Percentiles rank a stretch among this genome's conserved stretches.
phyloP scores from a whole-genome alignment of 2,888 invertebrate species.

The Carabus problematicus region DNA sequence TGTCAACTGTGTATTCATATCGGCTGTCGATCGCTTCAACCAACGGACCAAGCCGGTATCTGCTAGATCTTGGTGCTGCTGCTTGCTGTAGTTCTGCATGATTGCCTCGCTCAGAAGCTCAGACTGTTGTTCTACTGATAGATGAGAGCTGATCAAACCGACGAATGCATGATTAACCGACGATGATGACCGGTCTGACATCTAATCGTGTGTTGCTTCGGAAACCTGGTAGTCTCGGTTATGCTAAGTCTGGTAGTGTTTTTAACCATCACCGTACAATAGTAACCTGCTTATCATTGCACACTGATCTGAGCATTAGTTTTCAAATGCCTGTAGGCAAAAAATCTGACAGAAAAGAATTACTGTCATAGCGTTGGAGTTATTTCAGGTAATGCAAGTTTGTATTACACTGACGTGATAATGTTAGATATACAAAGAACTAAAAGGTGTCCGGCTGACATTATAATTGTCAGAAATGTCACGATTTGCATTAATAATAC shows the following conservation, averaged over 20 bases:
- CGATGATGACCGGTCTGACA: too few relatives aligned
- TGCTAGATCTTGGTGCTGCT: conserved; percentile 15
- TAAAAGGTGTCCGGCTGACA: neutral
- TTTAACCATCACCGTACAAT: too few relatives aligned
- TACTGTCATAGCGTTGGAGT: neutral
- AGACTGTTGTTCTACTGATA: too few relatives aligned
- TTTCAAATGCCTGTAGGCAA: too few relatives aligned
- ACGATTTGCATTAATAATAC: conserved; percentile 21
- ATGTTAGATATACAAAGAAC: neutral
- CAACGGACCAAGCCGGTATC: conserved; percentile 16
- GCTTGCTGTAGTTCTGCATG: conserved; percentile 29
- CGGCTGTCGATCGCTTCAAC: conserved; percentile 30
- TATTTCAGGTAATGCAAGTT: neutral
- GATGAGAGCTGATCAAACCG: too few relatives aligned
- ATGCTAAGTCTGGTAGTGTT: too few relatives aligned
- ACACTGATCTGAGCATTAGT: too few relatives aligned
- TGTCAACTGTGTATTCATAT: conserved; percentile 31
- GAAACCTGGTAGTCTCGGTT: too few relatives aligned
- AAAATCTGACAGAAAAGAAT: conserved; percentile 18
- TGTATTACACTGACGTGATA: neutral
- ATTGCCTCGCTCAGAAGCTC: conserved; percentile 26
- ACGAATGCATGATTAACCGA: too few relatives aligned
- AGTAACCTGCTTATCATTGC: too few relatives aligned
- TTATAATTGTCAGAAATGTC: conserved; percentile 27
- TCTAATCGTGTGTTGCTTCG: too few relatives aligned